Percentiles rank a stretch among this genome's conserved stretches.
phyloP scores from a whole-genome alignment of 2,797 vertebrate species.

The Myripristis murdjan region DNA sequence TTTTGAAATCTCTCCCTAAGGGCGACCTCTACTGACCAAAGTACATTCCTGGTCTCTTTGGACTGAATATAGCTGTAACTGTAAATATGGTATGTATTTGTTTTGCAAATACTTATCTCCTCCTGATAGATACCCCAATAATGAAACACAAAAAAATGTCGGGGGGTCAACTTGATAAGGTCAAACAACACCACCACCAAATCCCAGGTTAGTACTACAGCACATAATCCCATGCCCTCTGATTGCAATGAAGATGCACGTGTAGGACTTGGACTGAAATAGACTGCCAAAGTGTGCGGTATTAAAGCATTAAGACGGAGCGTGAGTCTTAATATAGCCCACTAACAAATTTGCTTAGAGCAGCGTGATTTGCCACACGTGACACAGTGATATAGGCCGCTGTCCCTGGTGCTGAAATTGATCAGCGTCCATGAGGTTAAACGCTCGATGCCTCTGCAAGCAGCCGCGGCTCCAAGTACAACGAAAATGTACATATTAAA shows the following conservation, averaged over 20 bases:
- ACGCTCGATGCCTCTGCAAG: background rate
- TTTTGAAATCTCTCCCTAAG: constrained; percentile 23
- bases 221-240: constrained; percentile 7
- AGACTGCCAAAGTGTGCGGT: constrained; percentile 38
- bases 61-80: background rate
- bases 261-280: constrained; percentile 21
- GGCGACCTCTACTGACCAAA: constrained; percentile 39
- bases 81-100: background rate
- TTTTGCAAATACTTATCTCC: background rate
- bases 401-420: constrained; percentile 84
- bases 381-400: constrained; percentile 68
- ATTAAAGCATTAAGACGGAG: constrained; percentile 75
- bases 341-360: constrained; percentile 65
- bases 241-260: constrained; percentile 4
- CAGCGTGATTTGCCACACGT: constrained; percentile 69
- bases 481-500: background rate
- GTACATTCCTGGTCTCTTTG: constrained; percentile 12
- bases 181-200: background rate
- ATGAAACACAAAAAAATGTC: background rate
- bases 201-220: constrained; percentile 8
- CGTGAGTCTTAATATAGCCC: constrained; percentile 72
- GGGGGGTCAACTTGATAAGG: constrained; percentile 13
- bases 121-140: background rate
- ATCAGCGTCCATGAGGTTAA: constrained; percentile 19
- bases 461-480: background rate